Percentiles rank a stretch among this genome's conserved stretches.
These are phyloP conservation scores for Sciurus vulgaris DNA, from an alignment of 2,797 vertebrate species.

Conservation along the genomic window DNA sequence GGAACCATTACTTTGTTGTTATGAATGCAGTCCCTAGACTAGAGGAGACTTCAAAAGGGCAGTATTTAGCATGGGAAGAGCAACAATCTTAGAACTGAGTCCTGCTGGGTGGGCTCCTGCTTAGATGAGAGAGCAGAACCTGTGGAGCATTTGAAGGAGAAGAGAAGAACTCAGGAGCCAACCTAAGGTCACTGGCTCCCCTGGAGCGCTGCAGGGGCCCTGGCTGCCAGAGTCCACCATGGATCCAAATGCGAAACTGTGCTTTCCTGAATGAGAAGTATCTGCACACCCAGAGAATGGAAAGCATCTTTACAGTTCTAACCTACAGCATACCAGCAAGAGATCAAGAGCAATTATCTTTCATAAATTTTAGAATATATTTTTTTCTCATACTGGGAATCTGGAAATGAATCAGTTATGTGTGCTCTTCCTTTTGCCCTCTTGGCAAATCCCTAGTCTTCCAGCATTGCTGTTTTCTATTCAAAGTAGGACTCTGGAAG, in stretches of 20 bases:
- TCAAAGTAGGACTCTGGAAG: not conserved
- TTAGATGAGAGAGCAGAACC: not conserved
- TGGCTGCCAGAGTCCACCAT: not conserved
- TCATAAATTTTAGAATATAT: not conserved
- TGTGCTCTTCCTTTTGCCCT: not conserved
- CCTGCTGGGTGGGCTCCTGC: not conserved
- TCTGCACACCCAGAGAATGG: not conserved
- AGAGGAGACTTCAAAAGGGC: not conserved
- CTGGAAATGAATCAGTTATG: conserved; percentile 23
- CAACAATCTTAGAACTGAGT: not conserved
- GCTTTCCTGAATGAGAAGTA: not conserved
- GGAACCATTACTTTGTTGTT: not conserved
- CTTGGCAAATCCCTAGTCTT: not conserved
- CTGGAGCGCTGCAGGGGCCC: accelerated
- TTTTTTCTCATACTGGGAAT: not conserved
- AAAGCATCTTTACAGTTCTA: not conserved
- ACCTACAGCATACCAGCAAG: not conserved
- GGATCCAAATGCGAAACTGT: not conserved
- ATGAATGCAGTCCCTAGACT: not conserved
- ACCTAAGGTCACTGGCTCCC: not conserved
- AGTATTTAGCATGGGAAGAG: not conserved
- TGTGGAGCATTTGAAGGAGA: not conserved
- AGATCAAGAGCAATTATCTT: not conserved
- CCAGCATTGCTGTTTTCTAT: not conserved
- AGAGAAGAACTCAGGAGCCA: not conserved